Evolutionary conservation across 1,140 invertebrate species (phyloP).

Genomic region (Hyphantria cunea): DNA sequence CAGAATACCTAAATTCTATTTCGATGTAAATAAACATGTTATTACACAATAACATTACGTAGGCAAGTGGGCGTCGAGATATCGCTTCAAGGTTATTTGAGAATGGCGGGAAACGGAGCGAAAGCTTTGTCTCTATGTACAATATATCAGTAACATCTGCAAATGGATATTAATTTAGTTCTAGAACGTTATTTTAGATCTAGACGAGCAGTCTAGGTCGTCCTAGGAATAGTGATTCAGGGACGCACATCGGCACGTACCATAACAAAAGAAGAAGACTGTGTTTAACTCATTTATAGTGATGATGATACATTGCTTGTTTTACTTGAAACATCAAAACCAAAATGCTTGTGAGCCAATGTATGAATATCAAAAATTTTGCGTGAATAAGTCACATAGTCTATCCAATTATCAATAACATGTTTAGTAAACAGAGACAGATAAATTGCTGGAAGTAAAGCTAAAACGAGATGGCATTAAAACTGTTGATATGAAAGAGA

Average conservation of each 20-base stretch:
- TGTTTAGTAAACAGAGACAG: constrained; percentile 42
- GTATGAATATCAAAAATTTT: constrained; percentile 11
- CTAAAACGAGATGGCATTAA: constrained; percentile 41
- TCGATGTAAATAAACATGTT: constrained; percentile 55
- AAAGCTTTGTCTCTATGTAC: constrained; percentile 35
- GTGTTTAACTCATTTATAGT: constrained; percentile 1
- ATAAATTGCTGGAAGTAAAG: constrained; percentile 30
- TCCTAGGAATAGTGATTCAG: constrained; percentile 36
- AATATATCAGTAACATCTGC: constrained; percentile 27
- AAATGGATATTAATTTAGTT: constrained; percentile 34
- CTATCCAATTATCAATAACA: constrained; percentile 51
- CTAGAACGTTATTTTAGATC: constrained; percentile 43
- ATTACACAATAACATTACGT: constrained; percentile 65
- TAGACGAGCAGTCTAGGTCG: constrained; percentile 51
- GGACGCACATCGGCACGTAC: constrained; percentile 28
- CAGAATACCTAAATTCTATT: constrained; percentile 32
- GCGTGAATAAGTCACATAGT: constrained; percentile 15
- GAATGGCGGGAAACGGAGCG: constrained; percentile 61
- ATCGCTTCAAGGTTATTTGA: constrained; percentile 59
- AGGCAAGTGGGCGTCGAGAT: constrained; percentile 59
- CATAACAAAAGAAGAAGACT: constrained; percentile 7
- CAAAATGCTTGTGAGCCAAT: too few species aligned
- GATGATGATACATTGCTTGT: constrained; percentile 30
- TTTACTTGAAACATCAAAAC: not conserved
- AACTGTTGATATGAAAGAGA: constrained; percentile 48